phyloP scores from a whole-genome alignment of 2,888 invertebrate genomes.

The Perdita meconis region DNA sequence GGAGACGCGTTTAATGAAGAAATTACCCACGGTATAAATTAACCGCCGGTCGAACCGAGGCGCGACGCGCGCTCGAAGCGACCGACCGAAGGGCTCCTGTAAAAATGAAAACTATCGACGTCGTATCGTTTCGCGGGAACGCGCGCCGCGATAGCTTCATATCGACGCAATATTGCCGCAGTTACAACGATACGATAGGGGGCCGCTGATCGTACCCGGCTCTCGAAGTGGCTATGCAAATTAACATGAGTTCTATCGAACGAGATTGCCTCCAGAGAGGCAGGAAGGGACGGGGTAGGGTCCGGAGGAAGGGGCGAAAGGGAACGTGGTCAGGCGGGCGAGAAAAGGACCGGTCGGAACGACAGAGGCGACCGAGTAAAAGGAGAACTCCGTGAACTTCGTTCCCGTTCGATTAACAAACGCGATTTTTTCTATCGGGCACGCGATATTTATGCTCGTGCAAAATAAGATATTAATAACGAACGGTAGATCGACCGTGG shows the following conservation, averaged over 20 bases:
- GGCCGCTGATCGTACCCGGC: conserved; percentile 61
- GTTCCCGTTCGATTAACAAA: conserved; percentile 62
- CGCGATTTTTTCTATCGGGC: conserved; percentile 55
- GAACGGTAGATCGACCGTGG: conserved; percentile 68
- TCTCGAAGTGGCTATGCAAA: conserved; percentile 73
- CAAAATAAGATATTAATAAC: conserved; percentile 76
- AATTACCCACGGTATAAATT: conserved; percentile 45
- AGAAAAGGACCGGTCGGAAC: conserved; percentile 38
- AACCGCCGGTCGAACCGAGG: conserved; percentile 2
- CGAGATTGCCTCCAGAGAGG: conserved; percentile 62
- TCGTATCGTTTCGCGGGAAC: conserved; percentile 53
- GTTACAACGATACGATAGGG: conserved; percentile 65
- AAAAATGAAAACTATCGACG: conserved; percentile 47
- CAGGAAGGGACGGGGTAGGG: background rate
- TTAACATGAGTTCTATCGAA: conserved; percentile 67
- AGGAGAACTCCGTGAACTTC: conserved; percentile 45
- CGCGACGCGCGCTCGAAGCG: conserved; percentile 18
- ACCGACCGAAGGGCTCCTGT: conserved; percentile 33
- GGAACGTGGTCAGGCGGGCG: conserved; percentile 20
- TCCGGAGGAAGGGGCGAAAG: background rate
- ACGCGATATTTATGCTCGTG: conserved; percentile 70
- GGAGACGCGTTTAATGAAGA: conserved; percentile 46
- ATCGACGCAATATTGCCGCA: conserved; percentile 62
- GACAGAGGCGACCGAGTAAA: conserved; percentile 36
- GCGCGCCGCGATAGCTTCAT: conserved; percentile 58